phyloP scores from a whole-genome alignment of 1,140 invertebrate species.

The Euborellia annulipes region DNA sequence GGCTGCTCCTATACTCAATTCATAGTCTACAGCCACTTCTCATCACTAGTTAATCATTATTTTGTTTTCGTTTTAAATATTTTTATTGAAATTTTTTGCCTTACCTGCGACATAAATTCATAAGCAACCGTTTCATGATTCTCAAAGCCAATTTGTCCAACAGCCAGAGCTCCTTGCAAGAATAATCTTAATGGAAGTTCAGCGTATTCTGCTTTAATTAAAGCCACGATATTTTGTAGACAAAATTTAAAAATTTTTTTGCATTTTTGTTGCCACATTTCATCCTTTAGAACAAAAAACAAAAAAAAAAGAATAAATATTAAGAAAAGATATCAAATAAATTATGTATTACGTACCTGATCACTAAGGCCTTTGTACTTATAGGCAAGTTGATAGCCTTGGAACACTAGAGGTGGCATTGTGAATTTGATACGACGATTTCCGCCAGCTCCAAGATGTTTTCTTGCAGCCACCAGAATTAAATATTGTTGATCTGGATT shows the following conservation, averaged over 20 bases:
- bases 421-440: constrained; percentile 77
- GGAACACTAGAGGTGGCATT: constrained; percentile 90
- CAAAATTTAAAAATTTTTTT: constrained; percentile 97
- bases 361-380: constrained; percentile 62
- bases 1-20: no score
- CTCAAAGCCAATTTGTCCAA: constrained; percentile 81
- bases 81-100: constrained; percentile 5
- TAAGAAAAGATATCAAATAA: constrained; percentile 4
- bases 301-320: constrained; percentile 5
- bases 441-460: constrained; percentile 78
- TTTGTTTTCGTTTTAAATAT: no score
- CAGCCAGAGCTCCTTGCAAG: constrained; percentile 85
- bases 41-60: no score
- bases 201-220: constrained; percentile 86
- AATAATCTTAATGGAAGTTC: constrained; percentile 87
- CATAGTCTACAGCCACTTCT: no score
- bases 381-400: constrained; percentile 80
- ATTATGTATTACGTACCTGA: constrained; percentile 33
- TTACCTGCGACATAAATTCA: constrained; percentile 90
- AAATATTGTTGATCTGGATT: constrained; percentile 85
- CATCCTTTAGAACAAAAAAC: constrained; percentile 46
- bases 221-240: constrained; percentile 80
- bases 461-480: constrained; percentile 72
- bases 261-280: constrained; percentile 97
- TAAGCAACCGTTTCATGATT: constrained; percentile 94